phyloP scores from a whole-genome alignment of 2,113 vertebrate genomes.

The Pollimyrus isidori region DNA sequence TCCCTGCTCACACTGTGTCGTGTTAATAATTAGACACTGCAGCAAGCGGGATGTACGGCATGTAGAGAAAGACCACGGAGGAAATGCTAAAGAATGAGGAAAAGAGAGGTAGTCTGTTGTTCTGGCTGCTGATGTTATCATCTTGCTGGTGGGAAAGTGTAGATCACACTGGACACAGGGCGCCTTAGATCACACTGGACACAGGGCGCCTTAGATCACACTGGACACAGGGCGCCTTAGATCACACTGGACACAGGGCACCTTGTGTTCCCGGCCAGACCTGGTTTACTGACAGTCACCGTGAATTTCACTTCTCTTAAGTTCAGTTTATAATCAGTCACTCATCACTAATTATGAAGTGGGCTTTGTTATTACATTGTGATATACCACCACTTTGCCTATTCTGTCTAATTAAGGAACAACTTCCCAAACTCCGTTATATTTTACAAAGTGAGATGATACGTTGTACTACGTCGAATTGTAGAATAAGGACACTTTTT shows the following conservation, averaged over 20 bases:
- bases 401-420: background rate
- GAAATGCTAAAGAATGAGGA: constrained; percentile 31
- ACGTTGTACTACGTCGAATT: background rate
- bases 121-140: constrained; percentile 25
- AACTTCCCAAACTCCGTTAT: background rate
- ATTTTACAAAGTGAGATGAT: background rate
- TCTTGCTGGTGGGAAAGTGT: constrained; percentile 28
- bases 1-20: constrained; percentile 53
- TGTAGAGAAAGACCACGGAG: constrained; percentile 44
- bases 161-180: background rate
- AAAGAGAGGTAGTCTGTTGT: background rate
- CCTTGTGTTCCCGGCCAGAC: background rate
- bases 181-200: no score
- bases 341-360: background rate
- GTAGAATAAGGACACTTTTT: background rate
- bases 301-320: background rate
- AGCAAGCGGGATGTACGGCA: constrained; percentile 39
- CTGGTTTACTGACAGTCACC: background rate
- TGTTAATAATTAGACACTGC: constrained; percentile 65
- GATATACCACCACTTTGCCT: background rate
- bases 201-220: background rate
- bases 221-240: no score
- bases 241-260: background rate
- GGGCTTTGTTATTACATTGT: background rate
- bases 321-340: background rate